Conservation (phyloP, 2,797 vertebrate species). For the Danionella dracula region DNA sequence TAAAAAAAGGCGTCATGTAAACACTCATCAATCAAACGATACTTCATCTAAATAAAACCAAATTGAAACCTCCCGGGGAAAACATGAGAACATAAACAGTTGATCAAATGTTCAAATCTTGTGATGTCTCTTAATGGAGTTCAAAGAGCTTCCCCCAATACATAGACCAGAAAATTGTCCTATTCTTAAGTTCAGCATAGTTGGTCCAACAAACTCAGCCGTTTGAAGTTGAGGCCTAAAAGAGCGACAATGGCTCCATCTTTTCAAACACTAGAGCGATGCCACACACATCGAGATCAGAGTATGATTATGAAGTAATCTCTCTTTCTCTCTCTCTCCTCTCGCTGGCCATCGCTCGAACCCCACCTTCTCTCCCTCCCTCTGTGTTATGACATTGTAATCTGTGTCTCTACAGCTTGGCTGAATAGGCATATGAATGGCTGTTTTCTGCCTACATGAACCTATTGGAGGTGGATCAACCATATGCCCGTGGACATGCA, state of each 20-base stretch:
- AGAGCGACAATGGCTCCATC: slow-evolving; percentile 9
- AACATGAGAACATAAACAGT: no score
- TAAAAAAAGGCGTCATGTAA: no score
- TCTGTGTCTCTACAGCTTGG: slow-evolving; percentile 84
- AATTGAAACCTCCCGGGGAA: no score
- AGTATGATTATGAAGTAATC: slow-evolving; percentile 28
- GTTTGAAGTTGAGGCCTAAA: slow-evolving; percentile 7
- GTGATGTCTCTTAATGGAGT: no score
- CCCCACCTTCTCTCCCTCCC: slow-evolving; percentile 35
- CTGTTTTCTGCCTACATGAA: slow-evolving; percentile 99
- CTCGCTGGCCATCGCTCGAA: slow-evolving; percentile 8
- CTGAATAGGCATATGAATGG: slow-evolving; percentile 90
- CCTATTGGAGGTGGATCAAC: slow-evolving; percentile 94
- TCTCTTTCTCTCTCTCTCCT: slow-evolving; percentile 19
- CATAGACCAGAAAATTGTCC: not conserved
- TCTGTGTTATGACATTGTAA: slow-evolving; percentile 86
- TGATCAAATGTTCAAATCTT: no score
- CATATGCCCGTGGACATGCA: slow-evolving; percentile 89
- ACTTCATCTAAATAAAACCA: no score
- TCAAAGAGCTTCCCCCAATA: not conserved
- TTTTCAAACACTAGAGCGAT: not conserved
- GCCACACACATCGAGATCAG: slow-evolving; percentile 30
- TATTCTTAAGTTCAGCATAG: not conserved
- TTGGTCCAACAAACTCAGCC: not conserved
- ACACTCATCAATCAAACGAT: no score